Base-by-base conservation (phyloP, 2,113 vertebrate species). In the Syrrhaptes paradoxus region DNA sequence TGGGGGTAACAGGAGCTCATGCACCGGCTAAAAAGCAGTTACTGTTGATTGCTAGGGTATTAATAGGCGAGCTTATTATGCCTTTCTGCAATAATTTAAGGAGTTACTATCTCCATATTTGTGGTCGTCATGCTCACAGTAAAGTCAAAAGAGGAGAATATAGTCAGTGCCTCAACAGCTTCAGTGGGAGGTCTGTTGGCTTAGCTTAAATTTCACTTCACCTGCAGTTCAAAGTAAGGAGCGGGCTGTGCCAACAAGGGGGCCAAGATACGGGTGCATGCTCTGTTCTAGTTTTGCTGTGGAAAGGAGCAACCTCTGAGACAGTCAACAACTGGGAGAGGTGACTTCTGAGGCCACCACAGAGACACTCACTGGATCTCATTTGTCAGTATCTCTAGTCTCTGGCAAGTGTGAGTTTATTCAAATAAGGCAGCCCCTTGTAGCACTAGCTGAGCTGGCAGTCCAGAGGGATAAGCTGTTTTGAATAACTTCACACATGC, bases 391-490 rank as follows among this genome's bases (percentile, higher is more conserved):
- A 16, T 46, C 58, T 32, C 31, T 3, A 17, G 45, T 20, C 41
- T 73, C 74, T 13, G 46, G 31, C 11, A 63, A 72, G 61, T 3
- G 10, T 0, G 4, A 67, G n/a, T 34, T 88, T 22, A 46, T 41
- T 57, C 46, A n/a, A 28, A 22, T 3, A 13, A 43, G 32, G 49
- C 41, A 66, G 77, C 45, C 49, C 32, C 55, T 25, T 41, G 7
- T 0, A 51, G 17, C 5, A 10, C 34, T 6, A 32, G 31, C 70
- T 8, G 38, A 78, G 46, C 65, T 29, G 26, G 5, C 9, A 3
- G 6, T 11, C 49, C 19, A 7, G 46, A 43, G 48, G 34, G 17
- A 49, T 73, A 19, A 46, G 68, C 73, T 75, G 55, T 87, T 75
- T 20, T 57, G 21, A 93, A 88, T 83, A 61, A 54, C 54, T 46